Evolutionary conservation across 2,888 invertebrate species (phyloP), one percentile per base, ranked within the genome.

Genomic region (Lithophane leautieri): DNA sequence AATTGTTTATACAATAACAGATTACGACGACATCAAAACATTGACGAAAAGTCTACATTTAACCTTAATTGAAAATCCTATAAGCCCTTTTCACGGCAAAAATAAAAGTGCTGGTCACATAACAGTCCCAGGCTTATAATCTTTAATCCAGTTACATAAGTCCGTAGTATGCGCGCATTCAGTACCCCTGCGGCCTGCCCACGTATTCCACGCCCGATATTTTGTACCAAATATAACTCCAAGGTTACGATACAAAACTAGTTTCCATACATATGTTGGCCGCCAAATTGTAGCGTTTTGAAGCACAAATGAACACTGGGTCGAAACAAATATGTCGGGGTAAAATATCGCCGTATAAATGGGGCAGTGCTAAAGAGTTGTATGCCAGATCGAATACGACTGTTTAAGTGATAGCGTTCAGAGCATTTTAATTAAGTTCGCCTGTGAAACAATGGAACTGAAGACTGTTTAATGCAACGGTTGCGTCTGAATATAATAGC

Each of bases 171-270:
- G 34, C 34, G 79, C 70, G 65, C 74, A 66, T 73, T 78, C 71
- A 70, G 69, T 76, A 74, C 73, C 70, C 58, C 68, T 54, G 71
- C 22, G 73, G 66, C 76, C 73, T 61, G 76, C 72, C 81, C 78
- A 71, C 76, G 79, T 86, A 78, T 60, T 78, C 81, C 70, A 72
- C 65, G 77, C 66, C 78, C 70, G 62, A 81, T 83, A 78, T 81
- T 87, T 82, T 73, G 47, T 4, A 47, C 85, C 79, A 87, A 87
- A 88, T 79, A 85, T 83, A 88, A 73, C 73, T 50, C 34, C 80
- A 87, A 87, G 86, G 89, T 69, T 72, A 63, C 79, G 65, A 65
- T 61, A 70, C 80, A 68, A 80, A 84, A 40, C 19, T 70, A 76
- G 58, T 65, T 83, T 47, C 70, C 62, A 40, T 70, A 75, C 67